Conservation (phyloP, 2,888 invertebrate species). For the Lochmaea capreae region DNA sequence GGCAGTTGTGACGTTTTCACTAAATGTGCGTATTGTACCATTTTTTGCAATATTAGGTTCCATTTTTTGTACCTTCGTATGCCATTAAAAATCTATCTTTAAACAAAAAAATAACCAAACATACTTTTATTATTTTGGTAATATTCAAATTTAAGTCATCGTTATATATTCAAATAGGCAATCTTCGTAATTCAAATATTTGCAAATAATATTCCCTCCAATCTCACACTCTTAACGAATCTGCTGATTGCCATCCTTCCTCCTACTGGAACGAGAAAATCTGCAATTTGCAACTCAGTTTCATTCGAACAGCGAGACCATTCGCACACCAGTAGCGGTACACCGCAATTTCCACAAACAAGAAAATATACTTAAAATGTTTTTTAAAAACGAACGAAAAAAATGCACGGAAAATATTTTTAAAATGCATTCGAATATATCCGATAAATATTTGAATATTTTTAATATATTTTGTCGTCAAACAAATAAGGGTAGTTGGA, state of each 20-base stretch:
- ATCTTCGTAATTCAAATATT: not conserved
- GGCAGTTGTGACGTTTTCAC: too few species aligned
- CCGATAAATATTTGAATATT: not conserved
- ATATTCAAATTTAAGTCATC: not conserved
- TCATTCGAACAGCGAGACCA: not conserved
- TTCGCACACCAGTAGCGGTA: slow-evolving; percentile 10
- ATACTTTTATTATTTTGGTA: too few species aligned
- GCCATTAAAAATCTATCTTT: too few species aligned
- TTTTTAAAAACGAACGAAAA: not conserved
- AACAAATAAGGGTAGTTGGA: not conserved
- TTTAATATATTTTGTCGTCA: not conserved
- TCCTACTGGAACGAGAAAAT: not conserved
- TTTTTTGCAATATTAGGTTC: too few species aligned
- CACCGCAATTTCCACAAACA: not conserved
- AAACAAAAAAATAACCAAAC: too few species aligned
- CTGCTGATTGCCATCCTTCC: not conserved
- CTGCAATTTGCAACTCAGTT: slow-evolving; percentile 16
- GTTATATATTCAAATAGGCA: not conserved
- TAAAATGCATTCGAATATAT: not conserved
- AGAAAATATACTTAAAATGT: not conserved
- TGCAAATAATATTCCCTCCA: not conserved
- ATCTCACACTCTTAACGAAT: not conserved
- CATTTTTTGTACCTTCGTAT: too few species aligned
- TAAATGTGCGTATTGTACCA: too few species aligned
- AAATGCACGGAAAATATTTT: not conserved